Evolutionary conservation across 2,888 invertebrate species (phyloP), one percentile per base, ranked within the genome.

Genomic region (Lobophora halterata): DNA sequence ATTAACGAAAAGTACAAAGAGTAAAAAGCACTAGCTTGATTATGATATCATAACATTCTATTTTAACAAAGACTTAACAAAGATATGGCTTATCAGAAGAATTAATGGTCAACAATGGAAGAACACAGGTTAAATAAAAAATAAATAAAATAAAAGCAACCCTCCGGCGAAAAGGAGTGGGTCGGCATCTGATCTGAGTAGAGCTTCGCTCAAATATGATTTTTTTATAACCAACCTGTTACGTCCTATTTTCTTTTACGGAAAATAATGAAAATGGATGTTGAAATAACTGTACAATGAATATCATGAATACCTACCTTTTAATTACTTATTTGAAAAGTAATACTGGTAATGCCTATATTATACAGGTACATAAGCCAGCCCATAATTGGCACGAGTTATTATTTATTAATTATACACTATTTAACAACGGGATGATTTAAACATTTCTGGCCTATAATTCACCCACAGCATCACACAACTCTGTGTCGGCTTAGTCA

Each of bases 1-100:
- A 26, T 31, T 16, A 38, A 8, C 14, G 26, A 17, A 41, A 19
- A 39, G 40, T 47, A 47, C 44, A 27, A 34, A 30, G 33, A 25
- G 42, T 35, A 39, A 67, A 75, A 75, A 74, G 66, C 63, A 71
- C 63, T 67, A 62, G 65, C 62, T 66, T 73, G 68, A 76, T 73
- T 75, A 73, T 68, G 71, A 69, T 60, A 62, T 67, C 65, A 67
- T 59, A 65, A 62, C 65, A 55, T 59, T 58, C 53, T 49, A 58
- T 65, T 62, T 67, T 60, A 61, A n/a, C n/a, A n/a, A 58, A 61
- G 49, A 52, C 58, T 50, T 58, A 66, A 75, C 70, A 72, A 75
- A 71, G 65, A 59, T 58, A 53, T 55, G 55, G 61, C 66, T 75
- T 75, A 75, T 74, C 73, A 61, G 55, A 45, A 52, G 55, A 66